A percentile compares a stretch with the other conserved stretches of the same genome.
These are phyloP conservation scores for Carcharodon carcharias DNA, from an alignment of 2,797 vertebrate genomes.

Conservation along the genomic window DNA sequence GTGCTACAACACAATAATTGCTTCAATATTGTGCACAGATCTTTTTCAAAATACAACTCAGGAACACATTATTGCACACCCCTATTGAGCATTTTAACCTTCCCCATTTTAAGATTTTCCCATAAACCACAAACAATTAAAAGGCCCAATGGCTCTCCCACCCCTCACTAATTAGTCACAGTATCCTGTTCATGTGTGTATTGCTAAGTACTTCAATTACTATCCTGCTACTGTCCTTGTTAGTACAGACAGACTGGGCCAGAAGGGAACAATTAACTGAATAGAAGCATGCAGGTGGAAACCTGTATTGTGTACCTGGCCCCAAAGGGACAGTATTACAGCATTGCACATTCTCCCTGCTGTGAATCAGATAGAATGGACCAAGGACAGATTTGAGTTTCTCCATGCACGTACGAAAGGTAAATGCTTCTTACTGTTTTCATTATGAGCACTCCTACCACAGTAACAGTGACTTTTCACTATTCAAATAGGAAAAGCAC, in stretches of 20 bases:
- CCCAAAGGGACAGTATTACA: conserved; percentile 42
- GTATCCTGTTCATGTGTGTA: conserved; percentile 49
- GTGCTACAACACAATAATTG: conserved; percentile 8
- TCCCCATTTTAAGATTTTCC: conserved; percentile 49
- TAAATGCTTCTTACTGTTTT: neutral
- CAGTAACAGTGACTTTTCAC: neutral
- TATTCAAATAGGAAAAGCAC: conserved; percentile 26
- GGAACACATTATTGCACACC: neutral
- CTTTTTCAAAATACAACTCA: neutral
- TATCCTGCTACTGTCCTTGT: conserved; percentile 47
- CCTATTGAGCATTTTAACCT: conserved; percentile 40
- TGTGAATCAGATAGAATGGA: conserved; percentile 43
- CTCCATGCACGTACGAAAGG: conserved; percentile 32
- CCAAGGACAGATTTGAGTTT: conserved; percentile 45
- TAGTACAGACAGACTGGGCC: conserved; percentile 48
- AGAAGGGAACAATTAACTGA: conserved; percentile 55
- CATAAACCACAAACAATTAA: conserved; percentile 61
- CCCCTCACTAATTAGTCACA: conserved; percentile 56
- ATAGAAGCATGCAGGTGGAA: conserved; percentile 44
- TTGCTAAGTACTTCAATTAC: conserved; percentile 54
- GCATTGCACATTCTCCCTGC: conserved; percentile 39
- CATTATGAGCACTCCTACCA: neutral
- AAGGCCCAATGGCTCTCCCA: conserved; percentile 52
- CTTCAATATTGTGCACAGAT: conserved; percentile 5
- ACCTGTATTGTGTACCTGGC: conserved; percentile 16